A percentile compares a stretch with the other conserved stretches of the same genome.
phyloP scores from a whole-genome alignment of 92 coral and sea anemone species.

The Palythoa caribaeorum region DNA sequence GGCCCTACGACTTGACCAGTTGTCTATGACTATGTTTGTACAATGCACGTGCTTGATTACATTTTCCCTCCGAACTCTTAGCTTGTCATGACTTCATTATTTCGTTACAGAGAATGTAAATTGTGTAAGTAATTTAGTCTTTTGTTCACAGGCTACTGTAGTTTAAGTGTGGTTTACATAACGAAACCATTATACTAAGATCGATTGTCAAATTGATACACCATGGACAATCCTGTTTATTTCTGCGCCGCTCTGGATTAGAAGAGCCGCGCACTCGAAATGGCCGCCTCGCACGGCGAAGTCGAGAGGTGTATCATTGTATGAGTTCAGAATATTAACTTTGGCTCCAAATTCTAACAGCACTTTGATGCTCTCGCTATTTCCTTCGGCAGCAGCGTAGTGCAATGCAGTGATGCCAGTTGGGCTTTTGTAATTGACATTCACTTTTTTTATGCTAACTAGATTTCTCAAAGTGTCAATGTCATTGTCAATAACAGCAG shows the following conservation, averaged over 20 bases:
- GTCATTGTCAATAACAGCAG: constrained; percentile 93
- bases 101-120: no score
- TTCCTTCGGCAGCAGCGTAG: constrained; percentile 94
- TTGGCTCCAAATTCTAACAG: constrained; percentile 79
- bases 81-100: no score
- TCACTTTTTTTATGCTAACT: constrained; percentile 72
- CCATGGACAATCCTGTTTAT: constrained; percentile 93
- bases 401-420: constrained; percentile 93
- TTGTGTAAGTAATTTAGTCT: background rate
- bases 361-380: constrained; percentile 76
- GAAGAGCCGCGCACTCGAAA: constrained; percentile 93
- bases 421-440: constrained; percentile 84
- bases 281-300: constrained; percentile 97
- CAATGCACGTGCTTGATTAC: no score
- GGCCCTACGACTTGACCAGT: background rate
- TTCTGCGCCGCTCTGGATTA: constrained; percentile 94
- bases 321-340: constrained; percentile 75
- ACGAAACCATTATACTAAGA: background rate
- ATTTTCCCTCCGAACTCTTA: background rate
- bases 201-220: background rate
- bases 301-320: constrained; percentile 93
- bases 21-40: background rate
- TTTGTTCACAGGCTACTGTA: background rate
- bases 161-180: background rate
- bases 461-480: constrained; percentile 71